Conservation (phyloP, 2,113 vertebrate species). For the Emberiza fucata region DNA sequence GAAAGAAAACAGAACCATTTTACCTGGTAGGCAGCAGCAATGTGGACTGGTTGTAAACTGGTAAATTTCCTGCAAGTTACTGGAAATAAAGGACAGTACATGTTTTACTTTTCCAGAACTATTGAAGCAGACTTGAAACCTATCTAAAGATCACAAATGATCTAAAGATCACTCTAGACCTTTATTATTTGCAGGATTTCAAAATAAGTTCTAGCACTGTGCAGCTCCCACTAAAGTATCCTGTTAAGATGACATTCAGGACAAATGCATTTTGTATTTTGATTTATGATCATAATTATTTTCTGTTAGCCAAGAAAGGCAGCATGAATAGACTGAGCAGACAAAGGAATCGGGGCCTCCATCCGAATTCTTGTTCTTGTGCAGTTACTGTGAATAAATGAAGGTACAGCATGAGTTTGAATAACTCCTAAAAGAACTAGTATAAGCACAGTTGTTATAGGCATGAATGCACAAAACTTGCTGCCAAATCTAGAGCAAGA, state of each 20-base stretch:
- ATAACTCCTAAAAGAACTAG: not conserved
- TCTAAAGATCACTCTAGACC: not conserved
- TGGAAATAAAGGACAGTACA: not conserved
- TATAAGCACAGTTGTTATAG: not conserved
- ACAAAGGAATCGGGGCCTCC: not conserved
- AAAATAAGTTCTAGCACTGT: not conserved
- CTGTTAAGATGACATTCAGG: not conserved
- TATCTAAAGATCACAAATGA: not conserved
- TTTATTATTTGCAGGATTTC: not conserved
- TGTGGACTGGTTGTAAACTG: not conserved
- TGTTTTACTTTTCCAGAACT: not conserved
- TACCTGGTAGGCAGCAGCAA: not conserved
- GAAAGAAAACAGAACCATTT: not conserved
- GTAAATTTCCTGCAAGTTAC: not conserved
- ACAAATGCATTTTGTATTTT: not conserved
- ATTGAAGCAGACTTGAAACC: not conserved
- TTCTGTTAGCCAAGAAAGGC: not conserved
- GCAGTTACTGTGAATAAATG: slow-evolving; percentile 24
- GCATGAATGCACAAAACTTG: not conserved
- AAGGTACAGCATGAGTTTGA: not conserved
- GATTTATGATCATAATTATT: slow-evolving; percentile 32
- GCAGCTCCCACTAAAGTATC: not conserved
- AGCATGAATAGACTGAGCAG: not conserved
- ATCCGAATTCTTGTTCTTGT: not conserved
- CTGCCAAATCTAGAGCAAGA: not conserved